Percentiles rank a stretch among this genome's conserved stretches.
phyloP scores from a whole-genome alignment of 2,888 invertebrate genomes.

The Heliconius cydno region DNA sequence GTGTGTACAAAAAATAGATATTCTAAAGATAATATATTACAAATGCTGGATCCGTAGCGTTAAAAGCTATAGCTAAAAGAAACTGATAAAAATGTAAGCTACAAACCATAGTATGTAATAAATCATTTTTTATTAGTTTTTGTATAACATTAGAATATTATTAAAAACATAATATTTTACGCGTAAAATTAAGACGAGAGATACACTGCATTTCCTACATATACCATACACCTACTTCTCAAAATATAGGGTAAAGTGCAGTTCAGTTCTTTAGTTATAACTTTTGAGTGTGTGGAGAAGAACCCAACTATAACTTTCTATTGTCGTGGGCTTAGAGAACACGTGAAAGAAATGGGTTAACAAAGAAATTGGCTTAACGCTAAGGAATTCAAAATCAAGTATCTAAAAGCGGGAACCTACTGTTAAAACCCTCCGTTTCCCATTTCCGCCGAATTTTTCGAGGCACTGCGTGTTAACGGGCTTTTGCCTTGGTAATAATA shows the following conservation, averaged over 20 bases:
- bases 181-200: no score
- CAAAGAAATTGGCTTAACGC: not conserved
- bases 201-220: no score
- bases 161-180: no score
- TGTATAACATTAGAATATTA: no score
- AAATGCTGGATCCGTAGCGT: no score
- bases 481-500: not conserved
- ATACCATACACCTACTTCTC: not conserved
- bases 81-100: not conserved
- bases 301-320: not conserved
- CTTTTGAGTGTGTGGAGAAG: not conserved
- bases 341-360: not conserved
- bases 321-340: not conserved
- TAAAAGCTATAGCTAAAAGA: not conserved
- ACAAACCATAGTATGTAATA: not conserved
- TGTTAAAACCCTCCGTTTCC: not conserved
- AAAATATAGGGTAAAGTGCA: not conserved
- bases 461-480: not conserved
- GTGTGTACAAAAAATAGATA: no score
- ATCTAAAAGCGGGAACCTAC: not conserved
- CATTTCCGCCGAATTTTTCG: not conserved
- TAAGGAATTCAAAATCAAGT: not conserved
- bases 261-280: conserved; percentile 1
- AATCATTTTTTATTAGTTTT: no score
- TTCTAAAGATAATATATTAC: no score